Evolutionary conservation across 2,888 invertebrate genomes (phyloP).

Genomic region (Brachylomia viminalis): DNA sequence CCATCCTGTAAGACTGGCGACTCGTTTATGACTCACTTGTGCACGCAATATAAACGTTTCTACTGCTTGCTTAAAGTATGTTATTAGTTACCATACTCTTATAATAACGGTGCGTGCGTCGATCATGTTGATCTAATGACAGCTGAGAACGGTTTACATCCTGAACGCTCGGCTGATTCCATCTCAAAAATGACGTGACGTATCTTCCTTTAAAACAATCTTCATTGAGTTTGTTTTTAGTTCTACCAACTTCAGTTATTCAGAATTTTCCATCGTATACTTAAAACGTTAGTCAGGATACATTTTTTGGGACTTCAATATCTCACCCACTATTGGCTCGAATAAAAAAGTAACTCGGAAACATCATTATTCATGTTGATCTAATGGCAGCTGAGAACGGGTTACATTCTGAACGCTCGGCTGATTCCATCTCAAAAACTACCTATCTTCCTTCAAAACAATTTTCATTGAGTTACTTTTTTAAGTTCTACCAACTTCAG

Average conservation of each 20-base stretch:
- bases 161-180: constrained; percentile 34
- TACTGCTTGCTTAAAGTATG: constrained; percentile 62
- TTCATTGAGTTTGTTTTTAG: neutral
- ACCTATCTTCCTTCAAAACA: neutral
- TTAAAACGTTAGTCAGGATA: neutral
- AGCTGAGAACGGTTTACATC: constrained; percentile 66
- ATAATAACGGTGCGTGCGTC: constrained; percentile 75
- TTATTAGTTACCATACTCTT: constrained; percentile 66
- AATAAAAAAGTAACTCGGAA: neutral
- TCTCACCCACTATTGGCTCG: neutral
- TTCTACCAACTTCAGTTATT: no score
- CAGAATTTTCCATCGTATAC: neutral
- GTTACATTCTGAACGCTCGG: constrained; percentile 55
- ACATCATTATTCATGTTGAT: constrained; percentile 78
- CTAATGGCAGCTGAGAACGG: constrained; percentile 76
- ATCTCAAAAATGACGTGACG: neutral
- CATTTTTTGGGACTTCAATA: neutral
- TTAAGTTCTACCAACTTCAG: neutral
- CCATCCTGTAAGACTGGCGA: constrained; percentile 68
- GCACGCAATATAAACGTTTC: constrained; percentile 52
- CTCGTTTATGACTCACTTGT: constrained; percentile 73
- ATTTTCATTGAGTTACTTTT: neutral
- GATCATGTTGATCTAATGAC: constrained; percentile 81
- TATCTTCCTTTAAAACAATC: neutral
- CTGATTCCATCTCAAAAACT: neutral